These are phyloP conservation scores for Junonia oenone DNA, from an alignment of 2,888 invertebrate species.

Conservation along the genomic window DNA sequence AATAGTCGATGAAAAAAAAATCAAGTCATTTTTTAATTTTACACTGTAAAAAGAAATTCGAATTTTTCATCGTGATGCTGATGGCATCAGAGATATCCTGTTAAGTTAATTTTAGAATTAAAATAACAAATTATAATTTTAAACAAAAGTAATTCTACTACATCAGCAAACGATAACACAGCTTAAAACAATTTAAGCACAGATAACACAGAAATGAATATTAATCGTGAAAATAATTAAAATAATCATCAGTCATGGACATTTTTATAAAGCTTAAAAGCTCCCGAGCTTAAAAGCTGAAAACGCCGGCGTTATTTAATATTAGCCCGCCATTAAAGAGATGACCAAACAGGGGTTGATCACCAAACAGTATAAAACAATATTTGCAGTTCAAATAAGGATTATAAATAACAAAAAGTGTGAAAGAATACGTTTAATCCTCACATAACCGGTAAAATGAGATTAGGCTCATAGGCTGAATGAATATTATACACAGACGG, in stretches of 20 bases:
- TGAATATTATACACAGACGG: no score
- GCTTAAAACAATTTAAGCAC: no score
- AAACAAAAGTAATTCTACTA: no score
- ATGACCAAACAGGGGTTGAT: constrained; percentile 10
- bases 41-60: no score
- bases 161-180: no score
- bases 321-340: constrained; percentile 9
- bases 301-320: neutral
- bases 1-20: no score
- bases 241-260: neutral
- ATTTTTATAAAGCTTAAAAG: neutral
- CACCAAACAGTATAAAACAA: constrained; percentile 34
- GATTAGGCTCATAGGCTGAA: neutral
- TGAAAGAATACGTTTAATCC: neutral
- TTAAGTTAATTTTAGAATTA: no score
- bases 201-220: neutral
- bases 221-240: constrained; percentile 2
- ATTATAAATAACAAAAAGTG: constrained; percentile 6
- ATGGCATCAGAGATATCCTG: no score
- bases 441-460: neutral
- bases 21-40: no score
- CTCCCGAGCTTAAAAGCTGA: neutral
- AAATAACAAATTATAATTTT: no score
- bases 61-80: no score
- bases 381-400: constrained; percentile 31